A percentile compares a stretch with the other conserved stretches of the same genome.
These are phyloP conservation scores for Sorex fumeus DNA, from an alignment of 2,113 vertebrate genomes.

Conservation along the genomic window DNA sequence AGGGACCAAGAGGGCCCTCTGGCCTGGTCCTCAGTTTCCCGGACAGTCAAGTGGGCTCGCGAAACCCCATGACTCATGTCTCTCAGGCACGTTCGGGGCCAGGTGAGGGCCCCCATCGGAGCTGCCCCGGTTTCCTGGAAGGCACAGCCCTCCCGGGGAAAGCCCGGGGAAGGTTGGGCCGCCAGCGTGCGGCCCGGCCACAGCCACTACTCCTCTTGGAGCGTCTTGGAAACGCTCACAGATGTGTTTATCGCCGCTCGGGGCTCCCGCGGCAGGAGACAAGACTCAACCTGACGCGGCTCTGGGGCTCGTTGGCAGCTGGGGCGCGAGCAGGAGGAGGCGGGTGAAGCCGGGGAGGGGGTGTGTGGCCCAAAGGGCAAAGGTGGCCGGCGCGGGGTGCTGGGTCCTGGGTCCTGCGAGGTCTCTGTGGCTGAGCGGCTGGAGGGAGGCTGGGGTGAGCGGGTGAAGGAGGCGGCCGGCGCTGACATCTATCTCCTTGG, in stretches of 20 bases:
- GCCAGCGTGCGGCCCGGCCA: background rate
- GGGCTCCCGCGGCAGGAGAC: slow-evolving; percentile 70
- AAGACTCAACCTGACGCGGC: slow-evolving; percentile 85
- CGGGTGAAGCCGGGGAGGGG: slow-evolving; percentile 61
- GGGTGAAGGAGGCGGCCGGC: no score
- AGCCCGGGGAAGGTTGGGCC: background rate
- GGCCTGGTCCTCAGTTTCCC: background rate
- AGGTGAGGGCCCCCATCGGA: background rate
- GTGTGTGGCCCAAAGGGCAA: slow-evolving; percentile 7
- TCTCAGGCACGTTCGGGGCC: background rate
- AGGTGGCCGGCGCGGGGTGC: slow-evolving; percentile 69
- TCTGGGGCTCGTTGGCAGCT: slow-evolving; percentile 86
- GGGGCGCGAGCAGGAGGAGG: slow-evolving; percentile 67
- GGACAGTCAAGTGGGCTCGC: background rate
- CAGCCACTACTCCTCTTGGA: background rate
- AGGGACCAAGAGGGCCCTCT: background rate
- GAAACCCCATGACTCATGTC: background rate
- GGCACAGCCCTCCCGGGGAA: background rate
- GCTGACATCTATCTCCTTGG: background rate
- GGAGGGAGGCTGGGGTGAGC: fast-evolving
- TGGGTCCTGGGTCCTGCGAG: fast-evolving
- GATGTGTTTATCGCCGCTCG: slow-evolving; percentile 79
- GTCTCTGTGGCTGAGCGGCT: background rate
- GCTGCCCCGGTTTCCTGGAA: background rate
- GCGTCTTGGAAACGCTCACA: slow-evolving; percentile 72